Evolutionary conservation across 2,888 invertebrate species (phyloP), one percentile per base, ranked within the genome.

Genomic region (Sarcophaga caerulescens): DNA sequence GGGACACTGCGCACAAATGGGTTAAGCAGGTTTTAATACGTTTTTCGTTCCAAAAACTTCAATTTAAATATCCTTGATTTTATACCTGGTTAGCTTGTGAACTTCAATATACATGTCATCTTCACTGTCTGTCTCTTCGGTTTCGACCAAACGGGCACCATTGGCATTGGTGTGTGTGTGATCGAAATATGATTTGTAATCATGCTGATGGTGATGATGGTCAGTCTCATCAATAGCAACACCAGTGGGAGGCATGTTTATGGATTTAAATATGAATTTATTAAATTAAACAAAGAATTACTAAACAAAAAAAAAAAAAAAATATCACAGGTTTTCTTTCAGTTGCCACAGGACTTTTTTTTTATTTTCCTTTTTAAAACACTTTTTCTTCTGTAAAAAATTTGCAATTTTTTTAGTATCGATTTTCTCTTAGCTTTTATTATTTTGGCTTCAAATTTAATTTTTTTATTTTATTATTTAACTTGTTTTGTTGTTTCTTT

Each of bases 211-310:
- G 75, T 89, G 85, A 78, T 86, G 86, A 65, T 75, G 84, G 83
- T 88, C 89, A 17, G 87, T 85, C 70, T 88, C 89, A 83, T 87
- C 88, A 19, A 89, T 81, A 14, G 89, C 88, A 82, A 90, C 88
- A 81, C 90, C 91, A 62, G 92, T 92, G 45, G 92, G 93, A 75
- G 93, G 90, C 92, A 92, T 92, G 89, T 89, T 90, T 80, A 86
- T 19, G 60, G 70, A 52, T 71, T 23, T 10, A 59, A 25, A 47
- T 47, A 62, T 71, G 59, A n/a, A 66, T 47, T 74, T 79, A 17
- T 59, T 59, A 57, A 35, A 63, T 17, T 85, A 25, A 17, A 47
- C 12, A 77, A 17, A 71, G 19, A 0, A 68, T 35, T 45, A 76
- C 23, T 71, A 35, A 70, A 23, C 0, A 45, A 8, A 19, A 0